Base-by-base conservation (phyloP, 2,888 invertebrate genomes). In the Venusia cambrica region DNA sequence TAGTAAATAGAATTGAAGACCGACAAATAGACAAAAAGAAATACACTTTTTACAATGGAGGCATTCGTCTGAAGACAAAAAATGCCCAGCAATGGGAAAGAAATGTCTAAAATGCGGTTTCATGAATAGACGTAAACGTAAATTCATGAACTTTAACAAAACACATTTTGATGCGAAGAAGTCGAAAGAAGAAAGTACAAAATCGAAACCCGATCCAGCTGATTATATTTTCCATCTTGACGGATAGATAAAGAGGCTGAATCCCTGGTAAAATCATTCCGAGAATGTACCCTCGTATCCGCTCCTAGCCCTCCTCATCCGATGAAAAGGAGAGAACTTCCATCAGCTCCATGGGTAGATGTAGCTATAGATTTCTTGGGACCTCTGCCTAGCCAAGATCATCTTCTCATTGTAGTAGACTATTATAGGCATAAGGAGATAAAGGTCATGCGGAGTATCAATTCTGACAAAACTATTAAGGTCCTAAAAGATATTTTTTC, bases 81-180 rank as follows among this genome's bases (percentile, higher is more conserved):
- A 17, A 17, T 17, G 17, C 17, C 17, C 17, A 17, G 17, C 17
- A 17, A 6, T 17, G 6, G 17, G 17, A 17, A 17, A 17, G 6
- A 17, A 17, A 17, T 17, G 17, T 24, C 11, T 31, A 31, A 22
- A 11, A 7, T 45, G 39, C 48, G 17, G 17, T 17, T 17, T 17
- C 5, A n/a, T n/a, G n/a, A n/a, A 16, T n/a, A 19, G 5, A 19
- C 19, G 19, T 9, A 19, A 19, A 19, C 19, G 19, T 2, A 19
- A 19, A 19, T 19, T 9, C 9, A 8, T 4, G 2, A 19, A 19
- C 19, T 9, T 4, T 19, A 19, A 19, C 5, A 19, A 9, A 19
- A 19, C 19, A 4, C 8, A 19, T 19, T 19, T 19, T 19, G 9
- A 19, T 19, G 8, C 19, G 4, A 19, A 19, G 9, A 19, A 9